Conservation (phyloP, 2,888 invertebrate species). For the Caenorhabditis japonica region DNA sequence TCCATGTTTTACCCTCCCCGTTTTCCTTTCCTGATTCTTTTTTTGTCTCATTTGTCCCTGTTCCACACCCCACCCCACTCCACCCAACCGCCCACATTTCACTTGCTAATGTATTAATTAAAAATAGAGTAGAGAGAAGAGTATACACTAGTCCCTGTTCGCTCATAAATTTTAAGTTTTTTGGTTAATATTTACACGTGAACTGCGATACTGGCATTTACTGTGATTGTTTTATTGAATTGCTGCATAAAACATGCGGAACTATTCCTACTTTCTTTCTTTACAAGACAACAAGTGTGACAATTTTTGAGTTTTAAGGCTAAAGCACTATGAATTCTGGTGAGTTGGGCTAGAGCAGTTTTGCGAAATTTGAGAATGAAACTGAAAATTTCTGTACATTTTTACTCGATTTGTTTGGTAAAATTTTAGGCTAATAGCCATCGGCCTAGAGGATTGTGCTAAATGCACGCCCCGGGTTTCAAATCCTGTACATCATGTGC, state of each 20-base stretch:
- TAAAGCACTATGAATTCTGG: slow-evolving; percentile 9
- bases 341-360: no score
- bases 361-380: no score
- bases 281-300: no score
- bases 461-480: no score
- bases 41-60: background rate
- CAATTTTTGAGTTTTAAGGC: background rate
- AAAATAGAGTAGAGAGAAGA: background rate
- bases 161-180: no score
- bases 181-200: slow-evolving; percentile 39
- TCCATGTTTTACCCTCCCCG: background rate
- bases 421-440: no score
- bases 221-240: slow-evolving; percentile 49
- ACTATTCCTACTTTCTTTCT: background rate
- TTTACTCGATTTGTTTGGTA: no score
- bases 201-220: slow-evolving; percentile 36
- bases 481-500: no score
- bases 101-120: slow-evolving; percentile 25
- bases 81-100: background rate
- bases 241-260: slow-evolving; percentile 17
- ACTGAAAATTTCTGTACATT: no score
- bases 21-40: slow-evolving; percentile 4
- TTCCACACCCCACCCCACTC: background rate
- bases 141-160: slow-evolving; percentile 4
- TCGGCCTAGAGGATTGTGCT: no score